These are phyloP conservation scores for Noctuana brunneofusca DNA, from an alignment of 2,888 invertebrate species.

Conservation along the genomic window DNA sequence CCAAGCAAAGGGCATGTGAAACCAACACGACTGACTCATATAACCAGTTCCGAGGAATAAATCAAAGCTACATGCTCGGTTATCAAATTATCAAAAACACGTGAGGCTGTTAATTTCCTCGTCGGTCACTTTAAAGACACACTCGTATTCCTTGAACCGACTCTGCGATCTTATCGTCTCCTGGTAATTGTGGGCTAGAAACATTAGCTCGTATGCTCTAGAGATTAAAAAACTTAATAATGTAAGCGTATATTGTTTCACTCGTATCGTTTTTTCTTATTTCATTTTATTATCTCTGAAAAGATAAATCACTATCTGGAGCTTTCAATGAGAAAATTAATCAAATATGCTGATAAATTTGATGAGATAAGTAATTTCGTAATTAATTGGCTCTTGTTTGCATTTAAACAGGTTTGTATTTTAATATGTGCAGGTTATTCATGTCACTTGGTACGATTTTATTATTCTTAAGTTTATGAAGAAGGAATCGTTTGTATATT, in stretches of 20 bases:
- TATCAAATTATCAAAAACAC: slow-evolving; percentile 82
- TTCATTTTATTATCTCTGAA: neutral
- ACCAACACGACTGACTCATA: slow-evolving; percentile 56
- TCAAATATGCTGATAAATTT: slow-evolving; percentile 5
- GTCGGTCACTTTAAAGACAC: slow-evolving; percentile 75
- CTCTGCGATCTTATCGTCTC: slow-evolving; percentile 64
- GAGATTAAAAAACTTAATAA: slow-evolving; percentile 41
- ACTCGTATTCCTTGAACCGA: slow-evolving; percentile 69
- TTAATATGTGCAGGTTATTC: neutral
- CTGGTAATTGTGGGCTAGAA: slow-evolving; percentile 73
- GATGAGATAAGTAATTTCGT: slow-evolving; percentile 6
- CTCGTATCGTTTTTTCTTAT: slow-evolving; percentile 8
- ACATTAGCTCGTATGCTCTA: slow-evolving; percentile 56
- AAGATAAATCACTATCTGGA: neutral
- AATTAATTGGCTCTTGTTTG: slow-evolving; percentile 11
- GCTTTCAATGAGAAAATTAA: slow-evolving; percentile 15
- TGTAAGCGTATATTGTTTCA: slow-evolving; percentile 7
- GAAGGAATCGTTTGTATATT: too few species aligned
- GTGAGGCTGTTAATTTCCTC: slow-evolving; percentile 75
- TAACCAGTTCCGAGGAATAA: slow-evolving; percentile 69
- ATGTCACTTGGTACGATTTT: neutral
- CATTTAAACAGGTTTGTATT: slow-evolving; percentile 11
- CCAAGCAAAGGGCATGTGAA: slow-evolving; percentile 66
- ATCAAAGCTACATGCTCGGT: slow-evolving; percentile 69
- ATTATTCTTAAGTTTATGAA: too few species aligned